Evolutionary conservation across 2,113 vertebrate genomes (phyloP).

Genomic region (Cyprinodon tularosa): DNA sequence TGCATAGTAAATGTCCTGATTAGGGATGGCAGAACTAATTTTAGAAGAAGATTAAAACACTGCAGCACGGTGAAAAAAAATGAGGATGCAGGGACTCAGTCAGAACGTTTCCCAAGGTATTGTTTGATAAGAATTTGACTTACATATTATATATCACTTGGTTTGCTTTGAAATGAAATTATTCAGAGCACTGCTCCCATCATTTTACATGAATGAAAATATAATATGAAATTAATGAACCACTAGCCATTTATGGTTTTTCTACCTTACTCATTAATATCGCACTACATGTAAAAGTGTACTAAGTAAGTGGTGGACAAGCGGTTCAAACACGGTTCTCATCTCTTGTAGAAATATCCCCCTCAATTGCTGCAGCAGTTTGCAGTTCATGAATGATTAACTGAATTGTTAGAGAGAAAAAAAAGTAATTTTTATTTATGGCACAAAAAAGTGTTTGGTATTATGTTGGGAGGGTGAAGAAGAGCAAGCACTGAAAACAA

Average conservation of each 20-base stretch:
- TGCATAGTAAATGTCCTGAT: not conserved
- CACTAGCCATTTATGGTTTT: slow-evolving; percentile 70
- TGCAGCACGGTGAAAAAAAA: not conserved
- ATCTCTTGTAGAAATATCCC: slow-evolving; percentile 38
- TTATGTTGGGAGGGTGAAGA: slow-evolving; percentile 21
- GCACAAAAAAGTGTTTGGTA: not conserved
- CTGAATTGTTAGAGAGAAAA: slow-evolving; percentile 7
- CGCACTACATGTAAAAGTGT: slow-evolving; percentile 62
- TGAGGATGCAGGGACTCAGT: not conserved
- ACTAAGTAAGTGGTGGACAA: slow-evolving; percentile 72
- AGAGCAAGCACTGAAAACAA: slow-evolving; percentile 53
- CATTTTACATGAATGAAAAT: slow-evolving; percentile 70
- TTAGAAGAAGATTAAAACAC: not conserved
- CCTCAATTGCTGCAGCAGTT: slow-evolving; percentile 54
- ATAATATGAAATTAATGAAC: slow-evolving; percentile 70
- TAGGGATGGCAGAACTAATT: not conserved
- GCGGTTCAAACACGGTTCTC: slow-evolving; percentile 58
- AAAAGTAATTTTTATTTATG: slow-evolving; percentile 11
- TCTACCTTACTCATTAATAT: slow-evolving; percentile 68
- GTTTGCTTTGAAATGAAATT: slow-evolving; percentile 55
- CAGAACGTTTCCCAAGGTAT: not conserved
- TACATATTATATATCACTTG: slow-evolving; percentile 56
- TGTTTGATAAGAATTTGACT: slow-evolving; percentile 60
- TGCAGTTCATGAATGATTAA: slow-evolving; percentile 53
- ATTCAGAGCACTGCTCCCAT: slow-evolving; percentile 58